Base-by-base conservation (phyloP, 2,113 vertebrate species). In the Tursiops truncatus region DNA sequence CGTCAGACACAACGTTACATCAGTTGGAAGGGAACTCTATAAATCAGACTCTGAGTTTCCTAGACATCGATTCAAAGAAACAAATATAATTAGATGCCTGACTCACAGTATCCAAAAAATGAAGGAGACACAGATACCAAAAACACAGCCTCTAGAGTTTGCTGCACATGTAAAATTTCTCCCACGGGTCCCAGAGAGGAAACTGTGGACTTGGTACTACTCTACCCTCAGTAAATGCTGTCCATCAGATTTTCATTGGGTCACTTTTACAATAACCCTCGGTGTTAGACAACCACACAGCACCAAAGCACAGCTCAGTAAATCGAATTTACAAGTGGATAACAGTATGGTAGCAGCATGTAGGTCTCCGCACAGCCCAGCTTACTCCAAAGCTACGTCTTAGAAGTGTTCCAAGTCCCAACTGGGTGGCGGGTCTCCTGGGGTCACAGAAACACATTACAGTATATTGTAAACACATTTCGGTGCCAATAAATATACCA, bases 331-430 rank as follows among this genome's bases (percentile, higher is more conserved):
- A 9, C 5, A 28, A 15, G 65, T 0, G 6, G 15, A 7, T 23
- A n/a, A 73, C 79, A 6, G 13, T 5, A 5, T 0, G 1, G 31
- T 0, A 5, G 47, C 25, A 13, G 47, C 1, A 2, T 0, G 25
- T n/a, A 62, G 41, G 5, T 0, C 47, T 31, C 15, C 25, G 14
- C 6, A 2, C 23, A 3, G 79, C 71, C 65, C 3, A 25, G 4
- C 0, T 14, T 13, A 58, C 84, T 33, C 76, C 18, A 14, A 86
- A 67, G 31, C 14, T 2, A 41, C 2, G 3, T 11, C 12, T 36
- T 1, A 70, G 31, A 65, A 13, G 25, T 8, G 8, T 60, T 58
- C 6, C 1, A 5, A 82, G 36, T 38, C 84, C 89, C 88, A n/a
- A 1, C 28, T 31, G 70, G 53, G 53, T 65, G 11, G 79, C 11